Evolutionary conservation across 2,888 invertebrate species (phyloP).

Genomic region (Eubasilissa splendida): DNA sequence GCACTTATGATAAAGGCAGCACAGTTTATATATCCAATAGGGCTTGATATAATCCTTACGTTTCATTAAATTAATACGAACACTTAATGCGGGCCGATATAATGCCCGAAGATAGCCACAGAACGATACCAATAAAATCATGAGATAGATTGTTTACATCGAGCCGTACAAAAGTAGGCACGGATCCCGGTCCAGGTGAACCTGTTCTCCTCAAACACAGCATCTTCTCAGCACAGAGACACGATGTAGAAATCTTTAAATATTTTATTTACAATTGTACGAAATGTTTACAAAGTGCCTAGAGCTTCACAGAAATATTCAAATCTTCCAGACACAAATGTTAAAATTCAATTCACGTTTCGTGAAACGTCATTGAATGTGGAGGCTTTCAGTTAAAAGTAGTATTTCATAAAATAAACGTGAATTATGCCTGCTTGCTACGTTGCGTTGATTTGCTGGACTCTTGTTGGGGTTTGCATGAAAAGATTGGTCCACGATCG

Average conservation of each 20-base stretch:
- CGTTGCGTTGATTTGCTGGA: neutral
- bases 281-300: neutral
- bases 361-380: neutral
- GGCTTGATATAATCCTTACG: constrained; percentile 22
- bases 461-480: neutral
- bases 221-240: neutral
- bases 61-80: constrained; percentile 43
- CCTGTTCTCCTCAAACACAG: neutral
- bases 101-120: constrained; percentile 7
- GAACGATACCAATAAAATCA: constrained; percentile 37
- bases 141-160: constrained; percentile 34
- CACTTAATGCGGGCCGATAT: constrained; percentile 33
- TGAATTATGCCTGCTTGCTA: neutral
- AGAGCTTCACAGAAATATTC: neutral
- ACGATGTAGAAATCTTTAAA: neutral
- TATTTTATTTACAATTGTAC: neutral
- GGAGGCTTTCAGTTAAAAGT: neutral
- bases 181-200: neutral
- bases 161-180: constrained; percentile 9
- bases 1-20: constrained; percentile 40
- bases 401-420: neutral
- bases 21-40: neutral
- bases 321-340: neutral
- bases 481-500: neutral
- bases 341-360: neutral